phyloP scores from a whole-genome alignment of 2,113 vertebrate genomes.

The Dicaeum eximium region DNA sequence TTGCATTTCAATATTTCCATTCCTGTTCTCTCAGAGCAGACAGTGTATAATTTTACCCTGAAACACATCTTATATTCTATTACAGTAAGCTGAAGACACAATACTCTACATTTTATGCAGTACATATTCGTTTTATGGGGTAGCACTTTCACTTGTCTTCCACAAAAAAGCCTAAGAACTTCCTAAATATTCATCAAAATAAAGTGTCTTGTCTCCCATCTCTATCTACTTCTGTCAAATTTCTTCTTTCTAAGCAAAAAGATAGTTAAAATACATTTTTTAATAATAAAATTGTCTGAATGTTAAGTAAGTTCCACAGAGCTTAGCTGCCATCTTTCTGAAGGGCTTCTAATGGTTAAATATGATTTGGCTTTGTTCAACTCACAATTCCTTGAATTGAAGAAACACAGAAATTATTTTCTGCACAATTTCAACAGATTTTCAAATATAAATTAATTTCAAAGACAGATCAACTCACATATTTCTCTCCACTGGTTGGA shows the following conservation, averaged over 20 bases:
- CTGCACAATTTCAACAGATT: neutral
- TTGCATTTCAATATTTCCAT: slow-evolving; percentile 2
- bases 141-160: neutral
- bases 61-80: neutral
- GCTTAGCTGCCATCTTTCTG: neutral
- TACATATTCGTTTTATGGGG: neutral
- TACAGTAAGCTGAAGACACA: neutral
- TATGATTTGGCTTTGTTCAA: neutral
- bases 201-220: neutral
- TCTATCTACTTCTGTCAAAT: neutral
- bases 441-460: neutral
- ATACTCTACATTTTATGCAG: neutral
- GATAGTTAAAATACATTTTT: neutral
- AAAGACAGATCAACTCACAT: neutral
- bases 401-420: neutral
- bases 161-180: neutral
- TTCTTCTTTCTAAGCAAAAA: neutral
- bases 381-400: neutral
- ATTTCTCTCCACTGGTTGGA: neutral
- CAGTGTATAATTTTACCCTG: neutral
- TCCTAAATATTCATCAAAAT: neutral
- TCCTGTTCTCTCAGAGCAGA: neutral
- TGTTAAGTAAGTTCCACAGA: neutral
- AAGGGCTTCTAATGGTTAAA: neutral
- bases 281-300: neutral